These are phyloP conservation scores for Cryptus viduatorius DNA, from an alignment of 2,888 invertebrate species.

Conservation along the genomic window DNA sequence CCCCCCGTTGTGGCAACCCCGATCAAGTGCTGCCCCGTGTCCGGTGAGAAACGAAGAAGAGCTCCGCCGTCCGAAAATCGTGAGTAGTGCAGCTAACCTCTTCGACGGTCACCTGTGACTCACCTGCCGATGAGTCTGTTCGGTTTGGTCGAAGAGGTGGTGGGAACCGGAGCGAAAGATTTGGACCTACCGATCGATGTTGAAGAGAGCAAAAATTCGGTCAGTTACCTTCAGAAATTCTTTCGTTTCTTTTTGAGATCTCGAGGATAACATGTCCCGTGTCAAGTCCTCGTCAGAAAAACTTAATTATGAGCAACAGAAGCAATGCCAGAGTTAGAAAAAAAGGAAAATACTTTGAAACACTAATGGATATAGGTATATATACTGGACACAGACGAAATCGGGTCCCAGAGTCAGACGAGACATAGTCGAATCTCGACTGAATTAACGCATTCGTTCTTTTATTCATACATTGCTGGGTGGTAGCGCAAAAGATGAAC, in stretches of 20 bases:
- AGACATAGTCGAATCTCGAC: slow-evolving; percentile 46
- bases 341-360: background rate
- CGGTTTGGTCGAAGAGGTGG: background rate
- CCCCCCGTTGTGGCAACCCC: slow-evolving; percentile 75
- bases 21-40: slow-evolving; percentile 48
- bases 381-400: background rate
- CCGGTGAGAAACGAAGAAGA: slow-evolving; percentile 44
- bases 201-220: slow-evolving; percentile 19
- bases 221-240: slow-evolving; percentile 11
- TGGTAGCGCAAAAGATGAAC: slow-evolving; percentile 53
- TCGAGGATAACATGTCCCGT: slow-evolving; percentile 8
- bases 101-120: slow-evolving; percentile 69
- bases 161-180: slow-evolving; percentile 47
- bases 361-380: background rate
- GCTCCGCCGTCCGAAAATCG: slow-evolving; percentile 33
- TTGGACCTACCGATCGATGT: slow-evolving; percentile 2
- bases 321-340: background rate
- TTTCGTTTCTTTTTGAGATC: slow-evolving; percentile 17
- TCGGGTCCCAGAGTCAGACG: background rate
- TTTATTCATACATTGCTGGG: slow-evolving; percentile 62
- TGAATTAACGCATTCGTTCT: slow-evolving; percentile 61
- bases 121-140: slow-evolving; percentile 63
- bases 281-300: slow-evolving; percentile 34
- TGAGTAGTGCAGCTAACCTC: slow-evolving; percentile 58
- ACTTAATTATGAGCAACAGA: slow-evolving; percentile 44